Percentiles rank a stretch among this genome's conserved stretches.
phyloP scores from a whole-genome alignment of 2,113 vertebrate genomes.

The Podarcis cretensis region DNA sequence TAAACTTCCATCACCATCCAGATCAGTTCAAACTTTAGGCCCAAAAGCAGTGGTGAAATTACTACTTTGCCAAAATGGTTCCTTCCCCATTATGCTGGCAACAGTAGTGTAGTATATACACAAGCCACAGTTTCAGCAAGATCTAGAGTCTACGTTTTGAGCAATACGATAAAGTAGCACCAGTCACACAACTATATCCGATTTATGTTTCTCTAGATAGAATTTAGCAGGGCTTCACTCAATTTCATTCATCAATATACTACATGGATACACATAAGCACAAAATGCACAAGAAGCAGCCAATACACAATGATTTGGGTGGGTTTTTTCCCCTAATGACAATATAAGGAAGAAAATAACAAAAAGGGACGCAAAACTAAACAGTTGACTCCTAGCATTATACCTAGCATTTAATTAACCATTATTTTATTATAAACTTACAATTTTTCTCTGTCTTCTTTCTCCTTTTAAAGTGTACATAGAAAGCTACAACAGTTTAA shows the following conservation, averaged over 20 bases:
- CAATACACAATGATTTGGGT: constrained; percentile 43
- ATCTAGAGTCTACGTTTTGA: constrained; percentile 27
- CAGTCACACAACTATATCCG: constrained; percentile 36
- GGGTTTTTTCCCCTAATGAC: constrained; percentile 22
- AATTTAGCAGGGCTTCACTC: constrained; percentile 74
- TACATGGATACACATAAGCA: constrained; percentile 66
- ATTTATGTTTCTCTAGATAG: constrained; percentile 30
- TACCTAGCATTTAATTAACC: constrained; percentile 12
- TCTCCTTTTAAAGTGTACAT: constrained; percentile 53
- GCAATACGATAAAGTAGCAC: constrained; percentile 20
- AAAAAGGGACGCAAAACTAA: constrained; percentile 31
- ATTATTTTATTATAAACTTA: constrained; percentile 41
- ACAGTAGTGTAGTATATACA: constrained; percentile 37
- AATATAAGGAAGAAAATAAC: constrained; percentile 18
- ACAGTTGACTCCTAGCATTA: constrained; percentile 35
- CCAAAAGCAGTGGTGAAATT: constrained; percentile 24
- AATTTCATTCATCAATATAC: constrained; percentile 80
- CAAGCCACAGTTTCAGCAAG: constrained; percentile 37
- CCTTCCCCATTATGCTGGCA: constrained; percentile 5
- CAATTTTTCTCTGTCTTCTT: constrained; percentile 51
- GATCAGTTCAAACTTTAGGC: constrained; percentile 9
- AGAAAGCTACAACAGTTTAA: constrained; percentile 60
- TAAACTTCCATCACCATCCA: constrained; percentile 5
- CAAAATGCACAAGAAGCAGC: constrained; percentile 59
- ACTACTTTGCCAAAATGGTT: constrained; percentile 5